These are phyloP conservation scores for Deilephila porcellus DNA, from an alignment of 2,888 invertebrate genomes.

Conservation along the genomic window DNA sequence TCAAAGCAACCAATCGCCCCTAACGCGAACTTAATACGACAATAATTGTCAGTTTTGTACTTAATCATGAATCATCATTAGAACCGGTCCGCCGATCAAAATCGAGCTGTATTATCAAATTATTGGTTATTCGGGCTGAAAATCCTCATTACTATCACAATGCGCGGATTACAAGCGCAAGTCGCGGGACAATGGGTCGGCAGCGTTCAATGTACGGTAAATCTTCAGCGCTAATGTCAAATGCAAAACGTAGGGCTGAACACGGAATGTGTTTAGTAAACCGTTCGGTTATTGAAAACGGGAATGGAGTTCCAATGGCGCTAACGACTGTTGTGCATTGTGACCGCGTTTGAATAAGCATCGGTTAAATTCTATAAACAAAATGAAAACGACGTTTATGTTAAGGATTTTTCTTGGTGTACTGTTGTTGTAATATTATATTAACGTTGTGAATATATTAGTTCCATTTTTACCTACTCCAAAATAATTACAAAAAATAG, in stretches of 20 bases:
- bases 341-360: not conserved
- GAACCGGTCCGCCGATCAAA: constrained; percentile 51
- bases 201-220: constrained; percentile 24
- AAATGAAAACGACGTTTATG: not conserved
- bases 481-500: too few species aligned
- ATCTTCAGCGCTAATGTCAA: constrained; percentile 37
- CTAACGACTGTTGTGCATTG: not conserved
- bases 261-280: constrained; percentile 42
- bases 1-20: not conserved
- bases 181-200: constrained; percentile 8
- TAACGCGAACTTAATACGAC: not conserved
- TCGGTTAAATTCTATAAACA: not conserved
- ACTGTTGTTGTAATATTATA: not conserved
- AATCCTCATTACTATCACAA: constrained; percentile 26
- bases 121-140: constrained; percentile 27
- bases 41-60: not conserved
- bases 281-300: constrained; percentile 51
- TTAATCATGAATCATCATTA: constrained; percentile 37
- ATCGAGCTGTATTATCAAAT: constrained; percentile 48
- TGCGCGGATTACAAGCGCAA: constrained; percentile 17
- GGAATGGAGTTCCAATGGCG: constrained; percentile 46
- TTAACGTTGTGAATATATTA: not conserved
- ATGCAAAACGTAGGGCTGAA: constrained; percentile 34
- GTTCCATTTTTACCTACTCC: too few species aligned
- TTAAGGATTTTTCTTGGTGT: not conserved